A percentile compares a stretch with the other conserved stretches of the same genome.
Conservation (phyloP, 64 coral and sea anemone genomes). For the Stichodactyla helianthus region DNA sequence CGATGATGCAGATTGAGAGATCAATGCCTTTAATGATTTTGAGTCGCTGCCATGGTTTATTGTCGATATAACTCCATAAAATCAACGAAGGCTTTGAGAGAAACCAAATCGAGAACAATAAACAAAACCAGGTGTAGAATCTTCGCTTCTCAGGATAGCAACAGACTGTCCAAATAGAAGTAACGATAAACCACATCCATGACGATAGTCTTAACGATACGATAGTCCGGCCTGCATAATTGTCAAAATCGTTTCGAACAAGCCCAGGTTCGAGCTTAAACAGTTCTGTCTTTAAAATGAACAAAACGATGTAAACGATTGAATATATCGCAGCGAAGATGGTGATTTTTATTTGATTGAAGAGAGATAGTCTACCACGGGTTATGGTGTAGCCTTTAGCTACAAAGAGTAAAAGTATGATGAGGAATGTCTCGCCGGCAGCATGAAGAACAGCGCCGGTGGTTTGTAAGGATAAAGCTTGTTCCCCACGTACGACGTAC, state of each 20-base stretch:
- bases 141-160: conserved; percentile 40
- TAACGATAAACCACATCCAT: conserved; percentile 43
- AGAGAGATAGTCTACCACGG: conserved; percentile 11
- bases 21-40: conserved; percentile 21
- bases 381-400: conserved; percentile 78
- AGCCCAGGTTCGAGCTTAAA: neutral
- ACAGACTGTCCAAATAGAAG: conserved; percentile 17
- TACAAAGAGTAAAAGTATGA: conserved; percentile 46
- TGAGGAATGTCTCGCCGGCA: conserved; percentile 44
- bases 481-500: neutral
- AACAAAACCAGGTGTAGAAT: conserved; percentile 38
- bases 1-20: conserved; percentile 29
- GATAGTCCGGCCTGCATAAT: conserved; percentile 19
- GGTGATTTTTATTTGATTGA: conserved; percentile 23
- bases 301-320: conserved; percentile 44
- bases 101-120: conserved; percentile 56
- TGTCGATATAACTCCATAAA: conserved; percentile 13
- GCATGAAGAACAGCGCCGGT: conserved; percentile 28
- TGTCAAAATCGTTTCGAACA: conserved; percentile 27
- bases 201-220: conserved; percentile 26
- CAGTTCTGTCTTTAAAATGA: conserved; percentile 30
- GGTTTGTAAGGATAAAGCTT: conserved; percentile 14
- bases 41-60: conserved; percentile 17
- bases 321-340: conserved; percentile 43
- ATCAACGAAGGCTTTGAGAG: conserved; percentile 26